Evolutionary conservation across 2,888 invertebrate genomes (phyloP), one percentile per base, ranked within the genome.

Genomic region (Dastarcus helophoroides): DNA sequence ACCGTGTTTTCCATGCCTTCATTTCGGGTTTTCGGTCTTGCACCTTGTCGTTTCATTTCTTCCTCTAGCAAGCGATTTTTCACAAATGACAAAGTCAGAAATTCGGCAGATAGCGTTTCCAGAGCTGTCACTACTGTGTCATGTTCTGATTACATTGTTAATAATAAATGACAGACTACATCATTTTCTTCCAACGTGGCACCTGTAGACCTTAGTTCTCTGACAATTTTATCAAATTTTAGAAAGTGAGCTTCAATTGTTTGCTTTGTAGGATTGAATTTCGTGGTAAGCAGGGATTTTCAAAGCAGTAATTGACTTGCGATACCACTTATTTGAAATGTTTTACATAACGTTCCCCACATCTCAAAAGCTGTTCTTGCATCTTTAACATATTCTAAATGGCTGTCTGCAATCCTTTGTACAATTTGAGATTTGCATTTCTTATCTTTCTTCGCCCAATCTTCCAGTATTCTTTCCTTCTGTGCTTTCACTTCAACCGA

Each of bases 371-470:
- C 41, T 12, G 39, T 44, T 7, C 35, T 33, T 33, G 38, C 41
- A 12, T 44, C 44, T 35, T 46, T 46, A 6, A 47, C 30, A 31
- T 42, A 38, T 21, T 50, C 39, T 7, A 48, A 29, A 26, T 48
- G 46, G 4, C 37, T 34, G 28, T 49, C 39, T 11, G 42, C 24
- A 6, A 48, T 35, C 29, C 47, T 37, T 28, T 48, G 43, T 16
- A 47, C 37, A 13, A 49, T 39, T 17, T 44, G 26, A 10, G 39
- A 26, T 33, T 43, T 42, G 25, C 44, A 41, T 39, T 40, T 44
- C 29, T 31, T 41, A 31, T 42, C 38, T 15, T 22, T 11, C 25
- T 38, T 36, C 23, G 4, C 9, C 21, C 11, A 10, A 33, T 47
- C 38, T 3, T 26, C 24, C 8, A 26, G 24, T 5, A 30, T 44